Evolutionary conservation across 2,797 vertebrate species (phyloP), one percentile per base, ranked within the genome.

Genomic region (Molossus molossus): DNA sequence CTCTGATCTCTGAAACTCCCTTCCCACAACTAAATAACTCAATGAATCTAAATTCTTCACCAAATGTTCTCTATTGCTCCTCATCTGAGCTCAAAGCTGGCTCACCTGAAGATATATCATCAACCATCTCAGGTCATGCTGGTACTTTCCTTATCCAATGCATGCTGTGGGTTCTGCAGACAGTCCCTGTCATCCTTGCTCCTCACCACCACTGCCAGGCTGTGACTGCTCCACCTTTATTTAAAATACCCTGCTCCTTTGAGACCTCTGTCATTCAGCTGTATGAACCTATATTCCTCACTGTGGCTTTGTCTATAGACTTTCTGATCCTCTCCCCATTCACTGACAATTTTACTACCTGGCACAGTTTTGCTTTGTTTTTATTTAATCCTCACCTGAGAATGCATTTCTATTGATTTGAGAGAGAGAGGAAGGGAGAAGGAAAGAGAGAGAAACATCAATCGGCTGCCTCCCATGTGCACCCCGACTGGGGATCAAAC

Each of bases 21-120:
- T 81, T 87, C 37, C 82, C 6, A 82, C 25, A 91, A 81, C n/a
- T 86, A 45, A 81, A 83, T 93, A 53, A 87, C 33, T n/a, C 60
- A 29, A 3, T 21, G 60, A 58, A 91, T 60, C 50, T 80, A n/a
- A 79, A 86, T 55, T 77, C 21, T 55, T 79, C n/a, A 58, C 48
- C 14, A 77, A 9, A 53, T 65, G 29, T 21, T 83, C 15, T 79
- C 81, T 53, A 10, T 27, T 17, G 20, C 21, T 67, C 18, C 21
- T 79, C 20, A 77, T 11, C 25, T 53, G 29, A 75, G 48, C 37
- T 57, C 65, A 88, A 65, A 57, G n/a, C 17, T 40, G 27, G 77
- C 29, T 62, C 29, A n/a, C 7, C 58, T 87, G 12, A 50, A 86
- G 33, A 29, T 12, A 55, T 23, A 48, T 25, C 14, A 76, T 27